Base-by-base conservation (phyloP, 2,113 vertebrate genomes). In the Pavo muticus region DNA sequence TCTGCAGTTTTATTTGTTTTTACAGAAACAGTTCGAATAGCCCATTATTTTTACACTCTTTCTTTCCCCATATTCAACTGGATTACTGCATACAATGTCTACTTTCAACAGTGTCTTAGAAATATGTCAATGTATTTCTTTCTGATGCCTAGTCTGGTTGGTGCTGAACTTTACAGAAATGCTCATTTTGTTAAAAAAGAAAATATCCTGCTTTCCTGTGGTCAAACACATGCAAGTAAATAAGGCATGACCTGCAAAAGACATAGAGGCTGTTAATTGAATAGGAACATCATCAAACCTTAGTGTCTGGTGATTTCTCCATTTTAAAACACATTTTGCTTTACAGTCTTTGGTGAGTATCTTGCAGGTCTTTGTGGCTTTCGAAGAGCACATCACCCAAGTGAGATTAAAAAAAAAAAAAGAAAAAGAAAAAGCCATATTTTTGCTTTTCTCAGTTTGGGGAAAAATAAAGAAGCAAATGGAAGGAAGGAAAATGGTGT, bases 1-100 rank as follows among this genome's bases (percentile, higher is more conserved):
- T 79, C 17, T 86, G 56, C 59, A 2, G 11, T 47, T 92, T 86
- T 70, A 42, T 84, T 93, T 96, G 23, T 59, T 95, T 94, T 93
- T 56, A 63, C 10, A 42, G 61, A 70, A 52, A 50, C 10, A 25
- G 30, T 29, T 73, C 68, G 45, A 88, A 78, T 54, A 56, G 77
- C 24, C 54, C 16, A 30, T 37, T 91, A 50, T 74, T 42, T 29
- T 57, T 25, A 19, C 1, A 9, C 1, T 9, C 30, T 10, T n/a
- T 16, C 25, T 10, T 19, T 5, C 4, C 8, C 52, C 9, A 4
- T 73, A 29, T 17, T 5, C 2, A 13, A 4, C 2, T 50, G 44
- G 75, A 71, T 88, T 90, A 77, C 6, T 71, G 63, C 15, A 14
- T 37, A 24, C 6, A 40, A 3, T 2, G 1, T 72, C 47, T 87